phyloP scores from a whole-genome alignment of 2,888 invertebrate species.

The Polydrusus cervinus region DNA sequence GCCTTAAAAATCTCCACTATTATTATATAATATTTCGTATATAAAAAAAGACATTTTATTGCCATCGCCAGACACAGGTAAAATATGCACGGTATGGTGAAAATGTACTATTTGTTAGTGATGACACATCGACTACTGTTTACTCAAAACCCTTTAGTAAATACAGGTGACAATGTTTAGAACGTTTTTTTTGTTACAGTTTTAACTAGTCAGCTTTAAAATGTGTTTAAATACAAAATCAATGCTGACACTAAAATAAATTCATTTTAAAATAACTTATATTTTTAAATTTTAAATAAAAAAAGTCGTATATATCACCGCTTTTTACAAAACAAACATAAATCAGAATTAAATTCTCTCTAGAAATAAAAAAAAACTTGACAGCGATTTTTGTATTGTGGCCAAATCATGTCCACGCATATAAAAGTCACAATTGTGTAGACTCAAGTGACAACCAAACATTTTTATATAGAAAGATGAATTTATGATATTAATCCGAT shows the following conservation, averaged over 20 bases:
- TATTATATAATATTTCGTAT: no score
- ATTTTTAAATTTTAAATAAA: background rate
- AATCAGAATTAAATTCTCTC: constrained; percentile 10
- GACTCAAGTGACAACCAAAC: constrained; percentile 15
- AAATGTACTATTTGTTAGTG: no score
- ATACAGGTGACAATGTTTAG: no score
- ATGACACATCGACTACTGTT: no score
- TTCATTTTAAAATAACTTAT: constrained; percentile 7
- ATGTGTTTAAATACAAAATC: background rate
- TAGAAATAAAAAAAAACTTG: constrained; percentile 22
- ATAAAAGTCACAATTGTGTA: constrained; percentile 3
- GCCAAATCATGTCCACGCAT: constrained; percentile 26
- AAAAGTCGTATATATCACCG: constrained; percentile 11
- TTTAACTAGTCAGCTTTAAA: no score
- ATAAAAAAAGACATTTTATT: no score
- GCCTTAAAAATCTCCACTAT: no score
- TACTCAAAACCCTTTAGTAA: no score
- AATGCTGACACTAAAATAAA: background rate
- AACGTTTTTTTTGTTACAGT: no score
- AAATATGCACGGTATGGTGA: no score
- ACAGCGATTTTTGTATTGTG: constrained; percentile 26
- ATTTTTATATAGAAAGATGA: constrained; percentile 18
- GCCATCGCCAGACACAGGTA: no score
- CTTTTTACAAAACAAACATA: constrained; percentile 23
- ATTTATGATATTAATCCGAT: constrained; percentile 16